Evolutionary conservation across 2,888 invertebrate species (phyloP).

Genomic region (Hydraecia micacea): DNA sequence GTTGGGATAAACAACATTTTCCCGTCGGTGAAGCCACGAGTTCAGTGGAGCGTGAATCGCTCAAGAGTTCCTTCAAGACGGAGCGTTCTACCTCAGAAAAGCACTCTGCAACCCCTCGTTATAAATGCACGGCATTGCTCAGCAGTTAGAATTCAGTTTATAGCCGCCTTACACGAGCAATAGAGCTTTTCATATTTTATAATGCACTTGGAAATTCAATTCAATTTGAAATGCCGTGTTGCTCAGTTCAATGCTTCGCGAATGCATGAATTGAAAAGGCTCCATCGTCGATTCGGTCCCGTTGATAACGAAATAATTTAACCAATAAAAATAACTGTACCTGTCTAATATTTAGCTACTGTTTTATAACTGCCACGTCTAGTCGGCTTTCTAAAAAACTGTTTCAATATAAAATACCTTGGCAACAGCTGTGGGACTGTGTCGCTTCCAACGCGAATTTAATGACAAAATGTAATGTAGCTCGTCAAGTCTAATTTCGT

Average conservation of each 20-base stretch:
- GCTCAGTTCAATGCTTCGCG: conserved; percentile 30
- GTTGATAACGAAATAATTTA: conserved; percentile 20
- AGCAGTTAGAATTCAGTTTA: conserved; percentile 54
- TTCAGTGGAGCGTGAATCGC: conserved; percentile 6
- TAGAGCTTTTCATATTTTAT: conserved; percentile 58
- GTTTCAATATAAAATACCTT: conserved; percentile 65
- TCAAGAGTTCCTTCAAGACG: conserved; percentile 16
- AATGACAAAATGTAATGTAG: conserved; percentile 32
- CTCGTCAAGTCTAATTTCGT: conserved; percentile 18
- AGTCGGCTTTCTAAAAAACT: conserved; percentile 60
- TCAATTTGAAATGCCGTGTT: conserved; percentile 28
- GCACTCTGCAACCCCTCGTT: conserved; percentile 30
- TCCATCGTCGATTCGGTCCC: conserved; percentile 2
- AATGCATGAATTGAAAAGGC: conserved; percentile 33
- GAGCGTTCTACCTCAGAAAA: neutral
- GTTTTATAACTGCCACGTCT: conserved; percentile 44
- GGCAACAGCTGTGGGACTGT: conserved; percentile 62
- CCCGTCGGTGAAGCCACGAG: neutral
- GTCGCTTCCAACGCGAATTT: conserved; percentile 55
- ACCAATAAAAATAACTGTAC: conserved; percentile 42
- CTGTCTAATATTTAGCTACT: conserved; percentile 41
- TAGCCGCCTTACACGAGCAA: conserved; percentile 37
- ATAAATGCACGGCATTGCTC: conserved; percentile 42
- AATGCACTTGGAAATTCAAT: conserved; percentile 56
- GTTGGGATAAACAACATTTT: conserved; percentile 26